Base-by-base conservation (phyloP, 2,113 vertebrate genomes). In the Bos javanicus region DNA sequence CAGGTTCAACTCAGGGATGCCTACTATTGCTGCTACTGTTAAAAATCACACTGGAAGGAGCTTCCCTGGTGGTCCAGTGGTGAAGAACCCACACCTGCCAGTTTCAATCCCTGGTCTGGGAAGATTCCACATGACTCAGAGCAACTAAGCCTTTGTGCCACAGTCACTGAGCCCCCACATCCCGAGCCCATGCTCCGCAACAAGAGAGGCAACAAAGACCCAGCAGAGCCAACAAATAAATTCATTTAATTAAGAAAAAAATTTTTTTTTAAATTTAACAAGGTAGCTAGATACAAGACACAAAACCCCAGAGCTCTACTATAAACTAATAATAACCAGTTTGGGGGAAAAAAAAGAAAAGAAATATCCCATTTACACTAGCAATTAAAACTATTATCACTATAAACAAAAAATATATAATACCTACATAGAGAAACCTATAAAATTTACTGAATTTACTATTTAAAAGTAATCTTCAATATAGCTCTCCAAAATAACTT, bases 401-500 rank as follows among this genome's bases (percentile, higher is more conserved):
- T n/a, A 76, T 78, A 54, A 90, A 60, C 2, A 74, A 52, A 21
- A 78, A 95, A 56, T 78, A 54, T 36, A 30, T 36, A 85, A 62
- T n/a, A 78, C 23, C 46, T 62, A 84, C 14, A 74, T 57, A 74
- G 67, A 90, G 39, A 95, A 85, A 85, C 21, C 54, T 90, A 76
- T 43, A 84, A 76, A 90, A 60, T 85, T 46, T 48, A 76, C 19
- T 52, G 33, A 57, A 28, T 39, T 76, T 26, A 78, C 10, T 78
- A 46, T 21, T 62, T 62, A 85, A 91, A 90, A 90, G 54, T n/a
- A 78, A 46, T 62, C 25, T 19, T 78, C 23, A 80, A 80, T 30
- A 50, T 21, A 67, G 1, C 48, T 46, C 57, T 25, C 48, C 26
- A 76, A 95, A 48, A 17, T 57, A 56, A 94, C 36, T 85, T 85